These are phyloP conservation scores for Wasmannia auropunctata DNA, from an alignment of 1,140 invertebrate genomes.

Conservation along the genomic window DNA sequence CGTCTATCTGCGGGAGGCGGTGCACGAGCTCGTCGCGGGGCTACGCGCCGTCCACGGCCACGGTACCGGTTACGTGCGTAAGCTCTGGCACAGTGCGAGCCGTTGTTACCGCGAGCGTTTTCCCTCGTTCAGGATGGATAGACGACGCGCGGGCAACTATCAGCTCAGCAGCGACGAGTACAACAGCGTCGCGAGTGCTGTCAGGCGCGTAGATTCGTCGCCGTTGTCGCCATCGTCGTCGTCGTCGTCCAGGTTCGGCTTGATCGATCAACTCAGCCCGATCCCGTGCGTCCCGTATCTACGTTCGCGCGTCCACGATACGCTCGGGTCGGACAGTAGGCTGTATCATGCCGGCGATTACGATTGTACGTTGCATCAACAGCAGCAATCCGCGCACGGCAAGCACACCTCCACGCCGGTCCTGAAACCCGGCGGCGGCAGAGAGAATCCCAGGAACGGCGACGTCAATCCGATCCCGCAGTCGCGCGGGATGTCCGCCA, in stretches of 20 bases:
- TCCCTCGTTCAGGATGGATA: conserved; percentile 65
- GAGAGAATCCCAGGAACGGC: conserved; percentile 69
- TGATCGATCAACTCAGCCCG: conserved; percentile 68
- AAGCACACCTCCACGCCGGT: conserved; percentile 78
- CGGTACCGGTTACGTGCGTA: conserved; percentile 26
- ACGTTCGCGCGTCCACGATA: neutral
- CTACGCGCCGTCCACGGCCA: neutral
- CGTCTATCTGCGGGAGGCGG: conserved; percentile 64
- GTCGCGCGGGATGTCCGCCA: neutral
- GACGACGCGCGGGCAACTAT: conserved; percentile 68
- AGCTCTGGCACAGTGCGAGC: conserved; percentile 29
- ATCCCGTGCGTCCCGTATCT: conserved; percentile 50
- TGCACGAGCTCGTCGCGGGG: conserved; percentile 59
- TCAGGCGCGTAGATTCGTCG: conserved; percentile 40
- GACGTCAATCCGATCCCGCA: neutral
- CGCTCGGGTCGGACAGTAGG: neutral
- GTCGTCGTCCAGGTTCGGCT: conserved; percentile 45
- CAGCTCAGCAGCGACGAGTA: conserved; percentile 75
- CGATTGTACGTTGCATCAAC: neutral
- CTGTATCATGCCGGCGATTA: conserved; percentile 4
- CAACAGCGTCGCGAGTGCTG: neutral
- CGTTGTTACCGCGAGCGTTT: conserved; percentile 57
- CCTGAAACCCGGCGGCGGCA: conserved; percentile 40
- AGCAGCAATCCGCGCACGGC: neutral
- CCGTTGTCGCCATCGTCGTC: neutral